phyloP scores from a whole-genome alignment of 2,113 vertebrate genomes.

The Neofelis nebulosa region DNA sequence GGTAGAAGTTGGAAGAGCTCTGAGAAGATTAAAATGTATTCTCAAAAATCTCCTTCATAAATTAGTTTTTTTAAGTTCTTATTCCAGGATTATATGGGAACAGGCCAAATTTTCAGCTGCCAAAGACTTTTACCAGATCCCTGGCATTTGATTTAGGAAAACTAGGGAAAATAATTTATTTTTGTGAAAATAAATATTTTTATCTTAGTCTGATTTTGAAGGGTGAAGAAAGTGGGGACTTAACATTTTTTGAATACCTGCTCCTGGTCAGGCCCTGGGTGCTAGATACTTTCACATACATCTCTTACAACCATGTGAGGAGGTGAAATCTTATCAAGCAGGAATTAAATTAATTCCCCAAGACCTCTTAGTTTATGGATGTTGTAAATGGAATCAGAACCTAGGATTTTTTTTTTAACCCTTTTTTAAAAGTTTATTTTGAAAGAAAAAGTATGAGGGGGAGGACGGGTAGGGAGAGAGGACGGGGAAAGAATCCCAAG shows the following conservation, averaged over 20 bases:
- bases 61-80: conserved; percentile 66
- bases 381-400: conserved; percentile 6
- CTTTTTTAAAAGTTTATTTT: no score
- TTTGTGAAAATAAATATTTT: conserved; percentile 62
- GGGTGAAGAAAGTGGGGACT: conserved; percentile 25
- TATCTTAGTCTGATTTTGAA: conserved; percentile 48
- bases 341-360: neutral
- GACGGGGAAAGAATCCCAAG: no score
- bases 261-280: neutral
- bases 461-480: no score
- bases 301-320: neutral
- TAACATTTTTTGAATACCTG: conserved; percentile 6
- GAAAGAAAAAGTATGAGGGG: no score
- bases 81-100: conserved; percentile 62
- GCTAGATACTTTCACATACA: neutral
- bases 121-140: conserved; percentile 72
- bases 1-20: conserved; percentile 56
- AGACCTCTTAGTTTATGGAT: neutral
- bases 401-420: neutral
- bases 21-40: conserved; percentile 62
- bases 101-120: conserved; percentile 62
- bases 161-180: conserved; percentile 55
- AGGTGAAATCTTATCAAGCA: neutral
- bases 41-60: conserved; percentile 63
- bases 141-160: conserved; percentile 70